Evolutionary conservation across 1,140 invertebrate genomes (phyloP).

Genomic region (Aphaenogaster ashmeadi): DNA sequence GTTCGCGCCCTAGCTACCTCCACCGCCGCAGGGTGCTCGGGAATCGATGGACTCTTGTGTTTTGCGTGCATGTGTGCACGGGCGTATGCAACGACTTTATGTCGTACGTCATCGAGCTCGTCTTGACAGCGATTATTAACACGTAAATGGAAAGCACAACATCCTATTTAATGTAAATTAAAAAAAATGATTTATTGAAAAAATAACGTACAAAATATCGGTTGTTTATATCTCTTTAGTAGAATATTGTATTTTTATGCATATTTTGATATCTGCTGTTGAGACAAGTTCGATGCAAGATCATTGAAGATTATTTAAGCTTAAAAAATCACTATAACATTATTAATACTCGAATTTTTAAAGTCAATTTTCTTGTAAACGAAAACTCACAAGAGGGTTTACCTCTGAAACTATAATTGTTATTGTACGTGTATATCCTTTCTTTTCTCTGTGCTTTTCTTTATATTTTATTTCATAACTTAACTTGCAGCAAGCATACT

Average conservation of each 20-base stretch:
- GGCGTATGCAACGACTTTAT: neutral
- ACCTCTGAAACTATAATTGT: neutral
- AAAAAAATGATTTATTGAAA: neutral
- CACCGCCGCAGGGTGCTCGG: neutral
- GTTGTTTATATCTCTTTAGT: neutral
- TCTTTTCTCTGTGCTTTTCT: neutral
- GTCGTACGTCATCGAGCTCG: neutral
- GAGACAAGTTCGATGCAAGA: neutral
- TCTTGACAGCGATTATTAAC: neutral
- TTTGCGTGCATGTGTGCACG: neutral
- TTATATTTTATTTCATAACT: neutral
- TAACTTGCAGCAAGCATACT: neutral
- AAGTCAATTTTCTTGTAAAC: neutral
- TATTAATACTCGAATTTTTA: neutral
- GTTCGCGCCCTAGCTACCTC: conserved; percentile 5
- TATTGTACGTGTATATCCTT: neutral
- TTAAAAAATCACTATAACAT: neutral
- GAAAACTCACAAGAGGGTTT: neutral
- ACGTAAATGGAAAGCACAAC: neutral
- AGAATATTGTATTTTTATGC: neutral
- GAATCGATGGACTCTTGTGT: conserved; percentile 39
- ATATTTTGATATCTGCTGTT: neutral
- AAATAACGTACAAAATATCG: neutral
- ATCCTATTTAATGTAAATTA: neutral
- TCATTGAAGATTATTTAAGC: neutral